Percentiles rank a stretch among this genome's conserved stretches.
phyloP scores from a whole-genome alignment of 2,888 invertebrate genomes.

The Netelia melanura region DNA sequence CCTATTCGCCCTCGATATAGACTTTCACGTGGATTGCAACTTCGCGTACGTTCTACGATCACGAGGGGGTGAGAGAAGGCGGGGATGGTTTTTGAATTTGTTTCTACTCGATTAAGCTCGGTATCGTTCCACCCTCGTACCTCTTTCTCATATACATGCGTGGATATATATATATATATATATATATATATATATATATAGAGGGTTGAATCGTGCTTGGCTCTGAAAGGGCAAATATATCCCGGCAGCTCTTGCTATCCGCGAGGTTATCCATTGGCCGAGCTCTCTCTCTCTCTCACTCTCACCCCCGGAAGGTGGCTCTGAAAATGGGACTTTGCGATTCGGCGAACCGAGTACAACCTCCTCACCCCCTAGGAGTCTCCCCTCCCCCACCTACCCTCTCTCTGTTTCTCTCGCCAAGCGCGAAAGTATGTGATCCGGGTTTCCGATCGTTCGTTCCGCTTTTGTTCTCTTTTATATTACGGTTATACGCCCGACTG shows the following conservation, averaged over 20 bases:
- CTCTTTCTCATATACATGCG: slow-evolving; percentile 18
- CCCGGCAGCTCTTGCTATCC: slow-evolving; percentile 25
- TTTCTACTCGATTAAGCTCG: slow-evolving; percentile 80
- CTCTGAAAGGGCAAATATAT: slow-evolving; percentile 43
- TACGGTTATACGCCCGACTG: slow-evolving; percentile 1
- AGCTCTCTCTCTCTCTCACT: background rate
- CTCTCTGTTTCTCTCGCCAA: slow-evolving; percentile 53
- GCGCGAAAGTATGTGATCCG: slow-evolving; percentile 62
- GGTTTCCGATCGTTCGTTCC: slow-evolving; percentile 57
- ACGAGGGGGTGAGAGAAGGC: background rate
- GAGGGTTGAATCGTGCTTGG: slow-evolving; percentile 30
- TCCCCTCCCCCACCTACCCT: slow-evolving; percentile 11
- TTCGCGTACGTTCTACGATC: slow-evolving; percentile 43
- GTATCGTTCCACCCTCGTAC: slow-evolving; percentile 51
- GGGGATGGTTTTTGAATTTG: slow-evolving; percentile 78
- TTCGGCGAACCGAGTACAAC: slow-evolving; percentile 62
- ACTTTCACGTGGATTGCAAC: slow-evolving; percentile 36
- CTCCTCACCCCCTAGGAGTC: slow-evolving; percentile 9
- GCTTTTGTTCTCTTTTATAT: slow-evolving; percentile 37
- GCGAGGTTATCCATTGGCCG: slow-evolving; percentile 66
- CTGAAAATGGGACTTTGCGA: slow-evolving; percentile 46
- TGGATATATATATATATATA: background rate
- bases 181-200: background rate
- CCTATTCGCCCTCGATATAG: background rate
- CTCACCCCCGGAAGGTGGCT: slow-evolving; percentile 30